These are phyloP conservation scores for Opisthograptis luteolata DNA, from an alignment of 2,888 invertebrate species.

Conservation along the genomic window DNA sequence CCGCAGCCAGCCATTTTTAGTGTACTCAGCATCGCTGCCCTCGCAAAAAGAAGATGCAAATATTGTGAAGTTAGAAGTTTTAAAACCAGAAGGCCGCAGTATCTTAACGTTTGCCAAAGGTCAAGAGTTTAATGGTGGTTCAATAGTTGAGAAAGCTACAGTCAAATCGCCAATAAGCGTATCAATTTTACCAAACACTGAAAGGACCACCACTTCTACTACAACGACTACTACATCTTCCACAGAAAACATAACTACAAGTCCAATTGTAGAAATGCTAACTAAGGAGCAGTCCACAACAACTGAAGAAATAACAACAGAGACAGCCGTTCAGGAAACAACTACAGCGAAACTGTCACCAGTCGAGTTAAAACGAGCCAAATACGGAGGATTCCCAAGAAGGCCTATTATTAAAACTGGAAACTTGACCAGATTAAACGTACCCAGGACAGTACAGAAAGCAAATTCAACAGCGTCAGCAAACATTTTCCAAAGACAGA, in stretches of 20 bases:
- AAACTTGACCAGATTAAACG: slow-evolving; percentile 58
- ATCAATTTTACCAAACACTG: slow-evolving; percentile 49
- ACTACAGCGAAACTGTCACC: slow-evolving; percentile 63
- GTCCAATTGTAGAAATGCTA: slow-evolving; percentile 47
- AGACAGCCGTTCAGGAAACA: slow-evolving; percentile 58
- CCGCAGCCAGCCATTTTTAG: slow-evolving; percentile 71
- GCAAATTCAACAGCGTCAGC: slow-evolving; percentile 53
- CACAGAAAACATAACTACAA: slow-evolving; percentile 36
- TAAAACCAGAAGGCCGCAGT: slow-evolving; percentile 65
- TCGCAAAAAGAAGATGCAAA: slow-evolving; percentile 62
- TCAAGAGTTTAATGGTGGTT: slow-evolving; percentile 66
- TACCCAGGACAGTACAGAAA: slow-evolving; percentile 51
- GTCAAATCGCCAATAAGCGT: slow-evolving; percentile 60
- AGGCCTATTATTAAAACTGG: slow-evolving; percentile 64
- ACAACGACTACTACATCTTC: slow-evolving; percentile 38
- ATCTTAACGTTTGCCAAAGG: slow-evolving; percentile 73
- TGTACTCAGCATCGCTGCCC: slow-evolving; percentile 72
- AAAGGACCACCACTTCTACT: slow-evolving; percentile 38
- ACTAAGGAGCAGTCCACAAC: slow-evolving; percentile 39
- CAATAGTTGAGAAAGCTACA: slow-evolving; percentile 52
- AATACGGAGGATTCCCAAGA: slow-evolving; percentile 69
- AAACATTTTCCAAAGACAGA: slow-evolving; percentile 59
- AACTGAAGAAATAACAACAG: slow-evolving; percentile 49
- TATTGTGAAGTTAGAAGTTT: slow-evolving; percentile 61
- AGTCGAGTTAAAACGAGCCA: slow-evolving; percentile 65